Evolutionary conservation across 1,140 invertebrate genomes (phyloP).

Genomic region (Trypoxylus dichotomus): DNA sequence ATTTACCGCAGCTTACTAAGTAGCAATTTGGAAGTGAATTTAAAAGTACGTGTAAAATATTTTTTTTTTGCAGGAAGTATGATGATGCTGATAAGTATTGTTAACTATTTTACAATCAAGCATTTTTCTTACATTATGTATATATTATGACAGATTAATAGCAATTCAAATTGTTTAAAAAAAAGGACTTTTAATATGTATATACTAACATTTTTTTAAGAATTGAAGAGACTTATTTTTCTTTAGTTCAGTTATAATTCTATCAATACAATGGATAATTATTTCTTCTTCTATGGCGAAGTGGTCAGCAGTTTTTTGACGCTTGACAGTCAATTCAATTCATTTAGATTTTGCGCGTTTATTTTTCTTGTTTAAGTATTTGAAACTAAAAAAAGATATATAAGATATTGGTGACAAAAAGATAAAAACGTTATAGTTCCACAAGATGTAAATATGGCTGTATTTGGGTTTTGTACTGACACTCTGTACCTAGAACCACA

Average conservation of each 20-base stretch:
- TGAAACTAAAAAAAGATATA: neutral
- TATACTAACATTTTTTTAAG: neutral
- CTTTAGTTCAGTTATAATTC: neutral
- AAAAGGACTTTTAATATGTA: slow-evolving; percentile 16
- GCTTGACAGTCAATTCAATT: slow-evolving; percentile 26
- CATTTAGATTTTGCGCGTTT: slow-evolving; percentile 19
- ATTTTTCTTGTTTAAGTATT: neutral
- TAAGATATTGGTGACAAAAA: slow-evolving; percentile 9
- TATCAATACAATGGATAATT: neutral
- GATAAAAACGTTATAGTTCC: slow-evolving; percentile 17
- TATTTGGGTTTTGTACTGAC: slow-evolving; percentile 41
- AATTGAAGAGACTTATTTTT: neutral
- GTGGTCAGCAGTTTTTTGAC: slow-evolving; percentile 20
- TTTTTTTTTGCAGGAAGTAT: neutral
- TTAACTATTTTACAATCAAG: slow-evolving; percentile 12
- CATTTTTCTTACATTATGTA: slow-evolving; percentile 29
- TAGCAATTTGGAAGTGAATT: slow-evolving; percentile 14
- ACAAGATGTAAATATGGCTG: slow-evolving; percentile 41
- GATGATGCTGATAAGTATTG: neutral
- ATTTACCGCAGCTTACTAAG: neutral
- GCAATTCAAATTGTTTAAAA: neutral
- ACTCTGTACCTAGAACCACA: slow-evolving; percentile 47
- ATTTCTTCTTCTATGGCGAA: slow-evolving; percentile 32
- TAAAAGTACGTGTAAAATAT: neutral
- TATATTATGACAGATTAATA: slow-evolving; percentile 27